phyloP scores from a whole-genome alignment of 2,113 vertebrate genomes.

The Odocoileus virginianus region DNA sequence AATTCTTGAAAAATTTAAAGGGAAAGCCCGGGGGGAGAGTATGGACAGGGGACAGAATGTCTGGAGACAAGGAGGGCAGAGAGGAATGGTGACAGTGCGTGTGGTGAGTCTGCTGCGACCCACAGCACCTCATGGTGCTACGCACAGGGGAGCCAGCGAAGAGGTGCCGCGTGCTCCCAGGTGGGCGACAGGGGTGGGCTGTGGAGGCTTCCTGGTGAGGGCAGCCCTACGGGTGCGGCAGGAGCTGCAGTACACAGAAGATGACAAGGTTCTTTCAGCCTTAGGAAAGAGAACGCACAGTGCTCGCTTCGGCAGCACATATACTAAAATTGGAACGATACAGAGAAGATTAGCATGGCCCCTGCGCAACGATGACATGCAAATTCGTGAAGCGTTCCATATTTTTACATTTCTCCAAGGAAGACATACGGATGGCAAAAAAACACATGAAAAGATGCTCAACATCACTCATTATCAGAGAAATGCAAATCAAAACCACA shows the following conservation, averaged over 20 bases:
- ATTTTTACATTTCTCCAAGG: no score
- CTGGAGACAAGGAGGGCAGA: not conserved
- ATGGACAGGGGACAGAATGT: not conserved
- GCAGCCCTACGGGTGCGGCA: fast-evolving
- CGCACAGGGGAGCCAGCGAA: not conserved
- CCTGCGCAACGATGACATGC: no score
- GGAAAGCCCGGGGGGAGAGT: not conserved
- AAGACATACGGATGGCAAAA: no score
- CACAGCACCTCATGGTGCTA: not conserved
- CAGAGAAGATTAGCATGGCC: no score
- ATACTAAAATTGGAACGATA: no score
- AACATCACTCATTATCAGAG: no score
- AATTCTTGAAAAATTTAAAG: not conserved
- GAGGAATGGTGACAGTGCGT: fast-evolving
- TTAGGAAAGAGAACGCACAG: not conserved
- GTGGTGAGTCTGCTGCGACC: not conserved
- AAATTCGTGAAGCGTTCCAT: no score
- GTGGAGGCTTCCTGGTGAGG: not conserved
- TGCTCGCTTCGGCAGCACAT: no score
- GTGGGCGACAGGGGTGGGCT: no score
- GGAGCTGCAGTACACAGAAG: not conserved
- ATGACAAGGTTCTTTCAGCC: not conserved
- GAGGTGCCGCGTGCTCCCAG: no score
- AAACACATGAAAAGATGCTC: no score
- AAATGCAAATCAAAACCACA: no score